These are phyloP conservation scores for Nemopilema nomurai DNA, from an alignment of 30 jellyfish, hydroid and myxozoan species.

Conservation along the genomic window DNA sequence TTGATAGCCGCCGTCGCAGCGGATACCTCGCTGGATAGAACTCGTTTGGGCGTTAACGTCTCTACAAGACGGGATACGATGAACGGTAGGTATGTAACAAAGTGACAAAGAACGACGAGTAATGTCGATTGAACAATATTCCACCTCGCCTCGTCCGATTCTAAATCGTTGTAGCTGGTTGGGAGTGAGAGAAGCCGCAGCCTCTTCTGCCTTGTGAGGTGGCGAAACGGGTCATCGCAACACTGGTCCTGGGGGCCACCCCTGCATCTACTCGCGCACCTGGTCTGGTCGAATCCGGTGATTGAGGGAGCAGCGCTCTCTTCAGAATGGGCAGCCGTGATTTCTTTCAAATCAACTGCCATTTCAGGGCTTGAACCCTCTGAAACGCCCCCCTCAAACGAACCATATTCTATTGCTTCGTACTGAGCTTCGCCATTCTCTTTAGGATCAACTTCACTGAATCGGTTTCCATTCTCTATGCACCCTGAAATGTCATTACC, in stretches of 20 bases:
- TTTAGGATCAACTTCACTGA: too few species aligned
- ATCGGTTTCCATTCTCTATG: too few species aligned
- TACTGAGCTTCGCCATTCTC: too few species aligned
- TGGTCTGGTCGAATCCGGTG: background rate
- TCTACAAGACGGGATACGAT: constrained; percentile 29
- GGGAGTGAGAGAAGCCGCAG: constrained; percentile 44
- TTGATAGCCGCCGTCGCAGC: constrained; percentile 42
- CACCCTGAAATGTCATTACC: too few species aligned
- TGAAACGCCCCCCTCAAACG: too few species aligned
- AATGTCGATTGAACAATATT: constrained; percentile 25
- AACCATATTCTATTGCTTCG: too few species aligned
- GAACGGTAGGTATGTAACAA: constrained; percentile 44
- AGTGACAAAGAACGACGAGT: constrained; percentile 22
- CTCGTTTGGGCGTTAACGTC: constrained; percentile 6
- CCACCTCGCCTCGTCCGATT: constrained; percentile 28
- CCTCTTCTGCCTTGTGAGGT: constrained; percentile 33
- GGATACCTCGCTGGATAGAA: constrained; percentile 9
- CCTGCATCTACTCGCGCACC: background rate
- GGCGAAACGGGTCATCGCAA: constrained; percentile 3
- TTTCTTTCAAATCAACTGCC: too few species aligned
- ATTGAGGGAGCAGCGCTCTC: too few species aligned
- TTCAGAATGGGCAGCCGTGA: too few species aligned
- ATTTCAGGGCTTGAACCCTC: too few species aligned
- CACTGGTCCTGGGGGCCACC: background rate
- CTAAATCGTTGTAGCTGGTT: background rate